Evolutionary conservation across 2,113 vertebrate species (phyloP), one percentile per base, ranked within the genome.

Genomic region (Vanacampus margaritifer): DNA sequence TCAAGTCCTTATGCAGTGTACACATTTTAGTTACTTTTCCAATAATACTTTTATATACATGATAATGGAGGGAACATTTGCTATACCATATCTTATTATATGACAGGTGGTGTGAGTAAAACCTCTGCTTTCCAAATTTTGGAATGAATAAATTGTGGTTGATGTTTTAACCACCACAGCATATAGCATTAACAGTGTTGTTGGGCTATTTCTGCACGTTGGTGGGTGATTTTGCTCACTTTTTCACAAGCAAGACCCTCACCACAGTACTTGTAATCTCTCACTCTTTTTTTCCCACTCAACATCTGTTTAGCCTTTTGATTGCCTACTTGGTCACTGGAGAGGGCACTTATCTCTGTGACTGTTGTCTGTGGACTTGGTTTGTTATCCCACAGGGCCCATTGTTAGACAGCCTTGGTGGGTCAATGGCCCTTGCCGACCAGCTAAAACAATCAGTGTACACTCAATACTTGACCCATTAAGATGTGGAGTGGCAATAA

Each of bases 371-470:
- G 41, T 65, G 61, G 60, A 61, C 53, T 68, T 71, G 74, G 74
- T 78, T 80, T 79, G 79, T 81, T 72, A 68, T 89, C 83, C 79
- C 86, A 79, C 65, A 71, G 68, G 80, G 76, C 69, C 75, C 53
- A 69, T 84, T 75, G 72, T 66, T 16, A 65, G 84, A 83, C 62
- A 65, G 74, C 69, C 78, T 76, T 59, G 62, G 60, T 64, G 66
- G 71, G 79, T 88, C 87, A 75, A 82, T 85, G 78, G 68, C 73
- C 67, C 75, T 78, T 72, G 68, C 76, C 81, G 73, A 68, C 66
- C 71, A 79, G 65, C 82, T 86, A 80, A 89, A 87, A 83, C 86
- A 89, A 88, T 88, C 86, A 87, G 74, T 67, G 56, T 26, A 74
- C 83, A 76, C 80, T 87, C 84, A 79, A 84, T 88, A 83, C 78